These are phyloP conservation scores for Encarsia formosa DNA, from an alignment of 2,888 invertebrate species.

Conservation along the genomic window DNA sequence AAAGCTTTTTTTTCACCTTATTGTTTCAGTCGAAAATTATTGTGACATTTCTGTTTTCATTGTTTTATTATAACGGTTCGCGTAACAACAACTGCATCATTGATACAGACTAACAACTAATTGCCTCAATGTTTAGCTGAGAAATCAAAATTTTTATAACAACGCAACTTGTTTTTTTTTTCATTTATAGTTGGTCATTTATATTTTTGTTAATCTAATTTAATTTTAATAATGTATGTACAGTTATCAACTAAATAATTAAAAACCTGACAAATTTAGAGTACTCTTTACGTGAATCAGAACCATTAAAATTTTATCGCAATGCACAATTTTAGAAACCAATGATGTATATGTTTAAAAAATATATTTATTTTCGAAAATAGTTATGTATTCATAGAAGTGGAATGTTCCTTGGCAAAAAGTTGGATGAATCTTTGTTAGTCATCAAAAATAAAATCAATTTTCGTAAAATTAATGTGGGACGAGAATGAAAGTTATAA, in stretches of 20 bases:
- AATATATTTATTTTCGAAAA: constrained; percentile 6
- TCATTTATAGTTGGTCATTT: constrained; percentile 21
- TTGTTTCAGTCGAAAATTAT: constrained; percentile 23
- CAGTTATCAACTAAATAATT: constrained; percentile 15
- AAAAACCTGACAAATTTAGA: constrained; percentile 16
- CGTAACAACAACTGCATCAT: constrained; percentile 24
- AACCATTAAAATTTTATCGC: constrained; percentile 19
- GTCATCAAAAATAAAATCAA: constrained; percentile 9
- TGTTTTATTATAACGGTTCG: constrained; percentile 13
- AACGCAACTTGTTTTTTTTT: constrained; percentile 15
- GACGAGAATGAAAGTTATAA: constrained; percentile 9
- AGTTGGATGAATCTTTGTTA: constrained; percentile 14
- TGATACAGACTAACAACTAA: constrained; percentile 25
- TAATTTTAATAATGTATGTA: constrained; percentile 20
- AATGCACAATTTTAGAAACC: constrained; percentile 17
- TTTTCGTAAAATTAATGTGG: constrained; percentile 14
- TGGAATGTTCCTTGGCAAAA: constrained; percentile 25
- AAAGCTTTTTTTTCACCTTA: constrained; percentile 20
- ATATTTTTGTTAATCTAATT: constrained; percentile 4
- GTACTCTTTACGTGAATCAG: constrained; percentile 24
- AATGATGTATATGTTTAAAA: constrained; percentile 15
- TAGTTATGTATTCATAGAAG: constrained; percentile 8
- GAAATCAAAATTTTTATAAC: constrained; percentile 19
- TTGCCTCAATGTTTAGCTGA: constrained; percentile 22
- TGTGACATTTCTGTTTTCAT: constrained; percentile 16